Conservation (phyloP, 2,113 vertebrate genomes). For the Carassius gibelio region DNA sequence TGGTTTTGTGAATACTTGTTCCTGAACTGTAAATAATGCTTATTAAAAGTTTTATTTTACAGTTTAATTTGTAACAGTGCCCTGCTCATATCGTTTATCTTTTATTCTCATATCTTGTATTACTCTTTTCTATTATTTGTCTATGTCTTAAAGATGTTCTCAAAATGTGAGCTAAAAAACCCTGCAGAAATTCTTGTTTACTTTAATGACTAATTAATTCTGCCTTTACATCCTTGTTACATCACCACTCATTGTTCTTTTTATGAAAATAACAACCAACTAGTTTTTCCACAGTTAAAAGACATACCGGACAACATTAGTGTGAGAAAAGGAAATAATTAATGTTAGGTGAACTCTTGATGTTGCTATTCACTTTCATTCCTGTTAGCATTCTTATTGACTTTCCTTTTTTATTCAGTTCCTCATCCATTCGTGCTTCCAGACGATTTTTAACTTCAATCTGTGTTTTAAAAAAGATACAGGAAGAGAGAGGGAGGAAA, state of each 20-base stretch:
- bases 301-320: not conserved
- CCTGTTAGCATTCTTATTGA: not conserved
- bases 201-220: not conserved
- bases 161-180: no score
- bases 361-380: not conserved
- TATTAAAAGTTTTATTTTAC: no score
- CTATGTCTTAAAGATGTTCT: no score
- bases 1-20: no score
- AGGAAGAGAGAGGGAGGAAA: not conserved
- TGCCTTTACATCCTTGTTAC: not conserved
- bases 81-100: no score
- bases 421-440: not conserved
- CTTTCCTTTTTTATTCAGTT: not conserved
- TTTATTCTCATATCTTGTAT: no score
- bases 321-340: not conserved
- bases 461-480: not conserved
- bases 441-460: not conserved
- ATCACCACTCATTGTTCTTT: not conserved
- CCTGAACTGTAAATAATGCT: no score
- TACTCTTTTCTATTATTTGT: no score
- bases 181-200: not conserved
- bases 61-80: no score
- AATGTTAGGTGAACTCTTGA: not conserved
- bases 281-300: not conserved
- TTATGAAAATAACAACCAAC: not conserved